These are phyloP conservation scores for Pterostichus niger DNA, from an alignment of 2,888 invertebrate genomes.

Conservation along the genomic window DNA sequence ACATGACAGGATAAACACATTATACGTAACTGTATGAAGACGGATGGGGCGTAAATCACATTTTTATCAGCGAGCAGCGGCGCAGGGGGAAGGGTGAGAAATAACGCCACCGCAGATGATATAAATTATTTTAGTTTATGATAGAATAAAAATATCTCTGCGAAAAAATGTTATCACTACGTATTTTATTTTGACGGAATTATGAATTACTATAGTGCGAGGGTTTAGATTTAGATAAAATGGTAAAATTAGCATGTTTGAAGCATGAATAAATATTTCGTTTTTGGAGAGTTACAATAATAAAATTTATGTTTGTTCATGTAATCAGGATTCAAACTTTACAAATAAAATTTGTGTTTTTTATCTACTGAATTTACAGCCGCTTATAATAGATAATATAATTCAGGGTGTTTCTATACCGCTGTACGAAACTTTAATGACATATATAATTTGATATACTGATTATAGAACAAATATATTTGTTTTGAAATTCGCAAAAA, in stretches of 20 bases:
- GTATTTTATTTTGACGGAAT: not conserved
- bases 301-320: not conserved
- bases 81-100: conserved; percentile 9
- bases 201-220: not conserved
- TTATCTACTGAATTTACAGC: not conserved
- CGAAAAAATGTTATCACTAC: not conserved
- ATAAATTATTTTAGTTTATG: conserved; percentile 52
- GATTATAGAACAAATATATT: too few species aligned
- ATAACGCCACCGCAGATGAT: not conserved
- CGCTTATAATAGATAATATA: too few species aligned
- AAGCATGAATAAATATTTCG: not conserved
- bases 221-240: conserved; percentile 1
- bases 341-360: not conserved
- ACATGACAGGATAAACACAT: conserved; percentile 57
- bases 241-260: not conserved
- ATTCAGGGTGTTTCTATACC: too few species aligned
- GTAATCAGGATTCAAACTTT: not conserved
- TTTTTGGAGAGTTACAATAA: not conserved
- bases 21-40: conserved; percentile 49
- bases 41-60: conserved; percentile 54
- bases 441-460: too few species aligned
- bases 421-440: too few species aligned
- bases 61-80: conserved; percentile 47
- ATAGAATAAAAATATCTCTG: conserved; percentile 40
- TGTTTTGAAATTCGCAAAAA: too few species aligned